Conservation (phyloP, 53 echinoderm and acorn worm species). For the Stichopus horrens region DNA sequence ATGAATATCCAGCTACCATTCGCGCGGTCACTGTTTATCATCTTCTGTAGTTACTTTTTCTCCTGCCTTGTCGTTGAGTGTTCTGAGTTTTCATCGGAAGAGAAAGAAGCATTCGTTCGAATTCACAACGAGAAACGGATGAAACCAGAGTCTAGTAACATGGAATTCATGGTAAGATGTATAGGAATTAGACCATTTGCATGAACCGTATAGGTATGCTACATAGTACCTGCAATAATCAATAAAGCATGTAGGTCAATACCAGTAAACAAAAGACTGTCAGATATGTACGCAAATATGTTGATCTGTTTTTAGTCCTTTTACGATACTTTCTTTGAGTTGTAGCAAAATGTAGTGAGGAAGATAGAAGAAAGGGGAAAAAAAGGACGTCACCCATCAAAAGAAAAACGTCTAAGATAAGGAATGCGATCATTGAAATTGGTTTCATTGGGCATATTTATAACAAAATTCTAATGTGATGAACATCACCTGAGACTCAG, state of each 20-base stretch:
- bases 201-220: not conserved
- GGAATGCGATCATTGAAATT: too few species aligned
- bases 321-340: too few species aligned
- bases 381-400: too few species aligned
- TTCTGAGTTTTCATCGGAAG: not conserved
- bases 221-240: not conserved
- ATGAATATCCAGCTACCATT: too few species aligned
- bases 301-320: not conserved
- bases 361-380: too few species aligned
- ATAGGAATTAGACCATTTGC: too few species aligned
- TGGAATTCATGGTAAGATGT: constrained; percentile 81
- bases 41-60: not conserved
- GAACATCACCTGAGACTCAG: too few species aligned
- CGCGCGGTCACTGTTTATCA: not conserved
- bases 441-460: too few species aligned
- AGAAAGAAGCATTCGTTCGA: constrained; percentile 9
- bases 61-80: not conserved
- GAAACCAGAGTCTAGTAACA: constrained; percentile 67
- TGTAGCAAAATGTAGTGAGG: too few species aligned
- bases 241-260: not conserved
- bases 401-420: too few species aligned
- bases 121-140: constrained; percentile 68
- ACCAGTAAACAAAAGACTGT: not conserved
- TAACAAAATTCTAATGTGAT: too few species aligned
- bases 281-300: not conserved